Evolutionary conservation across 2,797 vertebrate species (phyloP), one percentile per base, ranked within the genome.

Genomic region (Pogoniulus pusillus): DNA sequence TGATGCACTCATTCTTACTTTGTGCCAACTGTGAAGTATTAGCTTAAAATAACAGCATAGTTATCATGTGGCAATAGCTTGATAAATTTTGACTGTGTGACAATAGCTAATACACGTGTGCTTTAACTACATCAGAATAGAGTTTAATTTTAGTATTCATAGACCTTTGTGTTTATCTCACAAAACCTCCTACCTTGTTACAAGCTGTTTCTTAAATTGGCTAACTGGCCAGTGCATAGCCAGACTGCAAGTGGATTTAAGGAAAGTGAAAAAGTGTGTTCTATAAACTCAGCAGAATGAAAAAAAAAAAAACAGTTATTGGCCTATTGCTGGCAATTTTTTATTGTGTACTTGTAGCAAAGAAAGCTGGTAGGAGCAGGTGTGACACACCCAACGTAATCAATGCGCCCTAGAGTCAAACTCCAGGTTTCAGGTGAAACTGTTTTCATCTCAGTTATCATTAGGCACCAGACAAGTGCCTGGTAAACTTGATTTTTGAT

Each of bases 341-440:
- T 84, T 70, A 64, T 73, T 54, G 34, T 32, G 53, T 70, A 51
- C 23, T 75, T 81, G 65, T 54, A 54, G 51, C 53, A 75, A 78
- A 71, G 26, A 7, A 69, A 88, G 37, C 73, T 47, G 55, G 34
- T 62, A 72, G 45, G 35, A 77, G 49, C 49, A 62, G 58, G 35
- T 90, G 62, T 77, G 87, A 69, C 78, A 90, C 89, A 76, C 85
- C 65, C 78, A 78, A 22, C 57, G 65, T 86, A 90, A 91, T 92
- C 84, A 69, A 87, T 90, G 62, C 2, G 6, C 83, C 65, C 12
- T 63, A 32, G 23, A 77, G 62, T 66, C 71, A 85, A 91, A 86
- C 64, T 72, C 66, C 59, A 74, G 47, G 74, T 90, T 93, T 86
- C 82, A 74, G 71, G 53, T 70, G 63, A 85, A 90, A 94, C 85